Percentiles rank a stretch among this genome's conserved stretches.
These are phyloP conservation scores for Morus bassanus DNA, from an alignment of 2,797 vertebrate species.

Conservation along the genomic window DNA sequence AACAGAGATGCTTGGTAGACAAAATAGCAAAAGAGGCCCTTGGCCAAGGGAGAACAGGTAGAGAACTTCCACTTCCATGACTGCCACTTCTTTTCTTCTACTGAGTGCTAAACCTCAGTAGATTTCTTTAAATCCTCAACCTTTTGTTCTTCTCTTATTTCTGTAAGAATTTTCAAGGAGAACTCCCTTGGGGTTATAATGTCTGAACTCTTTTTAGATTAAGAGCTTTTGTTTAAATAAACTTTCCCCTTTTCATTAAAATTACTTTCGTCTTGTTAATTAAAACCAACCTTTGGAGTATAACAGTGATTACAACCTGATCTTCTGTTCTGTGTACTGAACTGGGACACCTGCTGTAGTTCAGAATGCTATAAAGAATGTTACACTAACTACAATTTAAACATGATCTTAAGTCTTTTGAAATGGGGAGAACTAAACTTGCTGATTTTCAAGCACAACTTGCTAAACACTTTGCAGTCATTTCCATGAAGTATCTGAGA, in stretches of 20 bases:
- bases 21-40: background rate
- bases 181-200: background rate
- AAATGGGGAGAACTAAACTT: background rate
- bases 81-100: background rate
- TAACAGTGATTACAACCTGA: constrained; percentile 20
- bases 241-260: constrained; percentile 10
- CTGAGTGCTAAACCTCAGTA: background rate
- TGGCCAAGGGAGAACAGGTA: background rate
- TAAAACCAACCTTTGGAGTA: constrained; percentile 45
- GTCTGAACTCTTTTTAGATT: background rate
- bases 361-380: background rate
- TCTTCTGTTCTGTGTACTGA: background rate
- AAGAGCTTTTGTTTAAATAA: constrained; percentile 46
- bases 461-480: constrained; percentile 13
- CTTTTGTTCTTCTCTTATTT: constrained; percentile 3
- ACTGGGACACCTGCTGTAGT: background rate
- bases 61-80: background rate
- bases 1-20: background rate
- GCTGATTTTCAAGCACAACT: constrained; percentile 10
- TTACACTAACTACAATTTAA: constrained; percentile 11
- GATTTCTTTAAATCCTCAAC: background rate
- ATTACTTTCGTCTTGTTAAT: constrained; percentile 43
- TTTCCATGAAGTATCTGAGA: background rate
- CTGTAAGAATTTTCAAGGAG: background rate
- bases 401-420: background rate